Evolutionary conservation across 1,140 invertebrate species (phyloP).

Genomic region (Oppia nitens): DNA sequence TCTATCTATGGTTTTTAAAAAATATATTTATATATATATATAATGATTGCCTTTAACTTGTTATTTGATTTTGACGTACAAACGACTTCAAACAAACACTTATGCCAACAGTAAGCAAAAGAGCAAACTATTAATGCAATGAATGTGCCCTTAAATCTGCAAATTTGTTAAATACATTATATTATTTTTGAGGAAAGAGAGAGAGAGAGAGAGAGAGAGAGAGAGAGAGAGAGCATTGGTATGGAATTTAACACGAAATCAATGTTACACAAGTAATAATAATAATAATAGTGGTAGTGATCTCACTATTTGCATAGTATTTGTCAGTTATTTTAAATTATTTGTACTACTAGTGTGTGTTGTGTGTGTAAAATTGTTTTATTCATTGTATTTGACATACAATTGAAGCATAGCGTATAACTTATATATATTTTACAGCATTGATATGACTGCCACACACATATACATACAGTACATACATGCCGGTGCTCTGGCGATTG

Average conservation of each 20-base stretch:
- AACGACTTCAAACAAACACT: background rate
- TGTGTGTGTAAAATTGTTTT: background rate
- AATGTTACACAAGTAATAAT: background rate
- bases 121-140: background rate
- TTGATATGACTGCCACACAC: too few relatives aligned
- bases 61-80: background rate
- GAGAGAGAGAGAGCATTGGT: background rate
- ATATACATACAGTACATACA: background rate
- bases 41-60: background rate
- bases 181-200: background rate
- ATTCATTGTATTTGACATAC: background rate
- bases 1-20: too few relatives aligned
- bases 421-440: too few relatives aligned
- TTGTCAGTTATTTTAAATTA: background rate
- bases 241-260: background rate
- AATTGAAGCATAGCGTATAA: too few relatives aligned
- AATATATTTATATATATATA: too few relatives aligned
- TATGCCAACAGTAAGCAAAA: too few relatives aligned
- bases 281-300: too few relatives aligned
- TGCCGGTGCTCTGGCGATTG: background rate
- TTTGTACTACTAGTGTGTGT: background rate
- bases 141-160: background rate
- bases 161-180: background rate
- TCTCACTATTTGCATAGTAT: background rate
- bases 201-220: background rate